Evolutionary conservation across 2,797 vertebrate species (phyloP).

Genomic region (Urophycis tenuis): DNA sequence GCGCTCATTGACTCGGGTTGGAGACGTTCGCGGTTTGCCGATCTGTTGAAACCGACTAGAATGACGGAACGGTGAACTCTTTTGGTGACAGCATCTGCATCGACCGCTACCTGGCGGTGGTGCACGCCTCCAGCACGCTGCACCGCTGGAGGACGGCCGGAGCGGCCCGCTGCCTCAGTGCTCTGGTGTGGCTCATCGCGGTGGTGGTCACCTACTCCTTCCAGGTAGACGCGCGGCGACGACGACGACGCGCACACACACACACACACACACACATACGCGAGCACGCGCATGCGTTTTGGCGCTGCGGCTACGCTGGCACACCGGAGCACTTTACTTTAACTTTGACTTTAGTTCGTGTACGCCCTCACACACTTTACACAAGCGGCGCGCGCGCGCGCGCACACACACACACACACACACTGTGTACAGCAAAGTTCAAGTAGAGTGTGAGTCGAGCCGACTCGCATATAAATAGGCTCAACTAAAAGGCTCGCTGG

Average conservation of each 20-base stretch:
- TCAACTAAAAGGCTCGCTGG: not conserved
- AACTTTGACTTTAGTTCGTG: too few relatives aligned
- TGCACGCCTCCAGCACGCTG: constrained; percentile 74
- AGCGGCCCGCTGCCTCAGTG: constrained; percentile 76
- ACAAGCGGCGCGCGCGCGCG: too few relatives aligned
- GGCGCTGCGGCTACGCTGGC: too few relatives aligned
- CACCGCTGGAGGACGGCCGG: constrained; percentile 79
- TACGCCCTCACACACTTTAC: not conserved
- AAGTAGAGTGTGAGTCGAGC: not conserved
- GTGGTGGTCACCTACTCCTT: constrained; percentile 86
- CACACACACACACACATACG: not conserved
- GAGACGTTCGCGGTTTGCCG: too few relatives aligned
- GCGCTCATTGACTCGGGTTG: not conserved
- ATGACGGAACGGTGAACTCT: not conserved
- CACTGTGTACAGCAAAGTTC: not conserved
- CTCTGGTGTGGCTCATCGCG: constrained; percentile 81
- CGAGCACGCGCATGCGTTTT: too few relatives aligned
- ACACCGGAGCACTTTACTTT: not conserved
- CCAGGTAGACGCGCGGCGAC: constrained; percentile 53
- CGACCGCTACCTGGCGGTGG: constrained; percentile 90
- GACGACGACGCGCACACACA: not conserved
- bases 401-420: too few relatives aligned
- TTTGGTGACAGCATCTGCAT: constrained; percentile 77
- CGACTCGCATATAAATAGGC: not conserved
- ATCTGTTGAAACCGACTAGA: not conserved